Evolutionary conservation across 2,113 vertebrate genomes (phyloP).

Genomic region (Furnarius figulus): DNA sequence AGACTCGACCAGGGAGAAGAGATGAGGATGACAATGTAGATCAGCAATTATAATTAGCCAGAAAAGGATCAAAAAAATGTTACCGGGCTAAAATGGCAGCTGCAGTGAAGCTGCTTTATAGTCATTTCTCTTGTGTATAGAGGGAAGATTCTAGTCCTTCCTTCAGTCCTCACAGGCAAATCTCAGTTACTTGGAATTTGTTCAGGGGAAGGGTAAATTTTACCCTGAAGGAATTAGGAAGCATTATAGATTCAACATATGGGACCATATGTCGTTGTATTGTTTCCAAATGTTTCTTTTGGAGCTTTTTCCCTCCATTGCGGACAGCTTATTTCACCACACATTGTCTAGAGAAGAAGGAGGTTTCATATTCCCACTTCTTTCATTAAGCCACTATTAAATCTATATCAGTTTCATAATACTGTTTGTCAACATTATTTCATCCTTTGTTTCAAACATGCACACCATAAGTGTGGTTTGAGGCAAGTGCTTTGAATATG

Average conservation of each 20-base stretch:
- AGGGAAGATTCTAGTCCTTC: background rate
- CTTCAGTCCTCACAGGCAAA: background rate
- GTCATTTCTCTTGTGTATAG: background rate
- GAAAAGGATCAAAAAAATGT: background rate
- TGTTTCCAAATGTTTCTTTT: slow-evolving; percentile 61
- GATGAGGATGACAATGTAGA: background rate
- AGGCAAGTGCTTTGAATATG: slow-evolving; percentile 21
- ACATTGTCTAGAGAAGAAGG: slow-evolving; percentile 21
- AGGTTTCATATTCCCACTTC: slow-evolving; percentile 22
- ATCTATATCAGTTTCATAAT: slow-evolving; percentile 42
- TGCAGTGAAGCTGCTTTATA: background rate
- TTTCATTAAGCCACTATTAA: slow-evolving; percentile 40
- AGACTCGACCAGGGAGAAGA: background rate
- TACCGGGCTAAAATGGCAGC: background rate
- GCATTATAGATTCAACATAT: slow-evolving; percentile 31
- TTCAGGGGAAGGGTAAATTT: slow-evolving; percentile 32
- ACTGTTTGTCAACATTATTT: slow-evolving; percentile 40
- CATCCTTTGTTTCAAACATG: slow-evolving; percentile 28
- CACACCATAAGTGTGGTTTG: background rate
- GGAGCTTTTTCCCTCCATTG: slow-evolving; percentile 11
- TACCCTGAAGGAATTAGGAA: slow-evolving; percentile 28
- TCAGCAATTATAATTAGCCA: background rate
- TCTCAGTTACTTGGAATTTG: slow-evolving; percentile 31
- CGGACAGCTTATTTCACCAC: background rate
- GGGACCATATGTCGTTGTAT: slow-evolving; percentile 50